Percentiles rank a stretch among this genome's conserved stretches.
Evolutionary conservation across 2,113 vertebrate species (phyloP).

Genomic region (Scortum barcoo): DNA sequence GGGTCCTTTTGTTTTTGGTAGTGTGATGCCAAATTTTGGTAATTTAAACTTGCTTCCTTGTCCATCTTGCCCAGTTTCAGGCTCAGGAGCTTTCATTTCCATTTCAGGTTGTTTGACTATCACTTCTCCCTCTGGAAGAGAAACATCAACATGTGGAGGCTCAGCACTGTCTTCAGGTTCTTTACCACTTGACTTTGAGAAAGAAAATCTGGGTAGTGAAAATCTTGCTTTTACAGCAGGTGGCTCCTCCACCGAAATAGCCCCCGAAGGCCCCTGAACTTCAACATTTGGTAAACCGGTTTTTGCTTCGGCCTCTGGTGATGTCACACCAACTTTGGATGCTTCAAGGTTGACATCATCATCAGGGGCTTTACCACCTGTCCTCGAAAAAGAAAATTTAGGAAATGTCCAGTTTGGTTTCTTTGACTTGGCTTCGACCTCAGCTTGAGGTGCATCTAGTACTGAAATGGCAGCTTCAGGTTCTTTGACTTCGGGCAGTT

Average conservation of each 20-base stretch:
- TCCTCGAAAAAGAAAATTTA: slow-evolving; percentile 66
- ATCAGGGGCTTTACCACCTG: slow-evolving; percentile 46
- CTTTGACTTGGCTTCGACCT: slow-evolving; percentile 43
- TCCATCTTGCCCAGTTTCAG: slow-evolving; percentile 34
- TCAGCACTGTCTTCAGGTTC: slow-evolving; percentile 38
- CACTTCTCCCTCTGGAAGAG: slow-evolving; percentile 57
- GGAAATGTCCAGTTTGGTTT: slow-evolving; percentile 66
- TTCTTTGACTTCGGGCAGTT: slow-evolving; percentile 34
- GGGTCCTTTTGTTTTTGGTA: slow-evolving; percentile 53
- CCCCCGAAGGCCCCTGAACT: slow-evolving; percentile 27
- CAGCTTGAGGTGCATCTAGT: slow-evolving; percentile 37
- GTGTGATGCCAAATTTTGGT: slow-evolving; percentile 54
- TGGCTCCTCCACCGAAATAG: slow-evolving; percentile 14
- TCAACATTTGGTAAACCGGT: slow-evolving; percentile 24
- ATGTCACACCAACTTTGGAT: slow-evolving; percentile 40
- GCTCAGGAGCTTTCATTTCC: slow-evolving; percentile 45
- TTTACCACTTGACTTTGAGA: slow-evolving; percentile 71
- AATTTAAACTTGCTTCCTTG: slow-evolving; percentile 65
- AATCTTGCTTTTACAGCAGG: slow-evolving; percentile 59
- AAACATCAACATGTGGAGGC: slow-evolving; percentile 55
- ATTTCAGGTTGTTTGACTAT: slow-evolving; percentile 50
- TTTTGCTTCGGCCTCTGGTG: slow-evolving; percentile 48
- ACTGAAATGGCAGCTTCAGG: slow-evolving; percentile 1
- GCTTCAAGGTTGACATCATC: slow-evolving; percentile 50
- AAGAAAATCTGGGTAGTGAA: slow-evolving; percentile 74